A percentile compares a stretch with the other conserved stretches of the same genome.
Conservation (phyloP, 2,113 vertebrate genomes). For the Ondatra zibethicus region DNA sequence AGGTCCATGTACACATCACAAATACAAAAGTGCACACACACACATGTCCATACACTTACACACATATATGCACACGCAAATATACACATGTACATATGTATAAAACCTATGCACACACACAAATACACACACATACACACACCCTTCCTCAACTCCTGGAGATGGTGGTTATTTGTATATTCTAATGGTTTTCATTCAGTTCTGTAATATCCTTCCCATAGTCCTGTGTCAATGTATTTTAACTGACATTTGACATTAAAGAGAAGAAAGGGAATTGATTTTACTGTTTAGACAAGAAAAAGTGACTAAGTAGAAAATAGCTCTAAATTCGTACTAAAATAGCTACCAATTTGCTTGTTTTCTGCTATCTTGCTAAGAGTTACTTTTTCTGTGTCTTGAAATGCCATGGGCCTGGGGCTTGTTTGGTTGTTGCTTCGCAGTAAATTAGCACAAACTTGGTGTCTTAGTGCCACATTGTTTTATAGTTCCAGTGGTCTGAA, state of each 20-base stretch:
- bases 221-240: neutral
- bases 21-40: neutral
- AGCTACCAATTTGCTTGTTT: neutral
- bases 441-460: neutral
- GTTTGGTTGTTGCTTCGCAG: neutral
- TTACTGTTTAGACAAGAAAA: neutral
- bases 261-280: constrained; percentile 18
- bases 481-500: neutral
- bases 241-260: neutral
- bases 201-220: neutral
- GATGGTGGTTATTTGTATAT: neutral
- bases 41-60: neutral
- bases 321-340: neutral
- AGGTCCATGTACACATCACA: neutral
- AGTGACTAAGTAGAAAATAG: neutral
- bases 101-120: neutral
- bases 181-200: constrained; percentile 9
- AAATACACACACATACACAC: neutral
- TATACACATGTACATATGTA: neutral
- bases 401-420: accelerated
- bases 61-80: neutral
- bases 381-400: neutral
- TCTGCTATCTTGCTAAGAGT: neutral
- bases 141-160: neutral
- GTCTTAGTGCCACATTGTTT: neutral